A percentile compares a stretch with the other conserved stretches of the same genome.
These are phyloP conservation scores for Troides helena DNA, from an alignment of 2,888 invertebrate genomes.

Conservation along the genomic window DNA sequence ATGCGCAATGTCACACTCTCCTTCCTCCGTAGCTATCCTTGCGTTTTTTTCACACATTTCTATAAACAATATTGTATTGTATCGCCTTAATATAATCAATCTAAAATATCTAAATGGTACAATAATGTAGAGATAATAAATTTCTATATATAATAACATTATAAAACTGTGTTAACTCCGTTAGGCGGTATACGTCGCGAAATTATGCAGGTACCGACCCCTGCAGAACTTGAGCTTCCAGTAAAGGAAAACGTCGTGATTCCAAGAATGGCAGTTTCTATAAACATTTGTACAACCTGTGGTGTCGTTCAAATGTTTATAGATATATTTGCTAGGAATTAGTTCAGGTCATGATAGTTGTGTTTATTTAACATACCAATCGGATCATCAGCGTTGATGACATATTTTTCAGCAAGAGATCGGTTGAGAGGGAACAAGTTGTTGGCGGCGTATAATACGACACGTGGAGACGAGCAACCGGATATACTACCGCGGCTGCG, in stretches of 20 bases:
- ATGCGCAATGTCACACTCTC: constrained; percentile 90
- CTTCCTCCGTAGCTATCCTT: constrained; percentile 85
- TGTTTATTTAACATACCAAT: constrained; percentile 51
- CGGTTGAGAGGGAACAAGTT: constrained; percentile 89
- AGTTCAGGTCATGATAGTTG: not conserved
- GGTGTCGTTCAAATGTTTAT: not conserved
- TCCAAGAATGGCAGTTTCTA: too few relatives aligned
- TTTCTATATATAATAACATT: too few relatives aligned
- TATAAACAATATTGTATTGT: constrained; percentile 28
- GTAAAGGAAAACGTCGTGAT: too few relatives aligned
- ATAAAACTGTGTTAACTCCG: too few relatives aligned
- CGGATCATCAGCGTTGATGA: constrained; percentile 78
- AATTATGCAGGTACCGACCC: too few relatives aligned
- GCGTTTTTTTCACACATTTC: constrained; percentile 92
- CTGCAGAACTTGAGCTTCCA: too few relatives aligned
- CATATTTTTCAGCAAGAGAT: constrained; percentile 91
- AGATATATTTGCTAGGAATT: not conserved
- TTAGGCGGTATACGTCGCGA: too few relatives aligned
- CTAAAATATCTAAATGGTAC: too few relatives aligned
- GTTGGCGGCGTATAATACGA: constrained; percentile 86
- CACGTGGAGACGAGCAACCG: constrained; percentile 79
- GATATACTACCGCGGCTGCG: constrained; percentile 70
- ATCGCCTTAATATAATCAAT: not conserved
- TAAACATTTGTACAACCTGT: too few relatives aligned
- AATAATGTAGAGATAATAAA: too few relatives aligned